Evolutionary conservation across 64 coral and sea anemone species (phyloP), one percentile per base, ranked within the genome.

Genomic region (Cladopsammia gracilis): DNA sequence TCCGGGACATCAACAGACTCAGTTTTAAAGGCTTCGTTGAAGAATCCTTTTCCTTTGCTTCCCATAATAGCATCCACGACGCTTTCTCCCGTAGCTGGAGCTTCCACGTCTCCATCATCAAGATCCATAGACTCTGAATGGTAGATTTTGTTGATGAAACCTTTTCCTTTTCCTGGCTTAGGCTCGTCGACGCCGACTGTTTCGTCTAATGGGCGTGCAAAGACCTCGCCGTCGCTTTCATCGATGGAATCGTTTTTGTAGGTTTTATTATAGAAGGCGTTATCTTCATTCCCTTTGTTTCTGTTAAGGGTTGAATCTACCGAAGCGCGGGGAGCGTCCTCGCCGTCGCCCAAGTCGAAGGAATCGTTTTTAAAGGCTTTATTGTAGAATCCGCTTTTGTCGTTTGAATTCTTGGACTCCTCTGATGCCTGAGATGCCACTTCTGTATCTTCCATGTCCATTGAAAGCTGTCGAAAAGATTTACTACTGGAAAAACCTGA

Each of bases 121-220:
- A 61, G 59, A 64, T 61, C 58, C 42, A 83, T 83, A 11, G 79
- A 83, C 2, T 83, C 79, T 10, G 79, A 44, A 47, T 83, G 58
- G 20, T 46, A 83, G 2, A 59, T 48, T n/a, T 83, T 83, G 19
- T 83, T 83, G 34, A 64, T 13, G 34, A 83, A 83, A 4, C 79
- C 79, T 62, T 64, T 62, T 2, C 25, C 59, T n/a, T 83, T 83
- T 3, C 79, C 79, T 20, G 43, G 25, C 42, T 83, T 64, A 0
- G 79, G 59, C 45, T 46, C 16, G 11, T 83, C 79, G 8, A 64
- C 26, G 3, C 6, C 59, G 10, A 43, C 59, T 60, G 56, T 25
- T 44, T 83, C 79, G 19, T 46, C 34, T 1, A n/a, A 10, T 8
- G 26, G 4, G 6, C 46, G 7, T 2, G 58, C 16, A 45, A 84